Base-by-base conservation (phyloP, 2,113 vertebrate species). In the Strigops habroptila region DNA sequence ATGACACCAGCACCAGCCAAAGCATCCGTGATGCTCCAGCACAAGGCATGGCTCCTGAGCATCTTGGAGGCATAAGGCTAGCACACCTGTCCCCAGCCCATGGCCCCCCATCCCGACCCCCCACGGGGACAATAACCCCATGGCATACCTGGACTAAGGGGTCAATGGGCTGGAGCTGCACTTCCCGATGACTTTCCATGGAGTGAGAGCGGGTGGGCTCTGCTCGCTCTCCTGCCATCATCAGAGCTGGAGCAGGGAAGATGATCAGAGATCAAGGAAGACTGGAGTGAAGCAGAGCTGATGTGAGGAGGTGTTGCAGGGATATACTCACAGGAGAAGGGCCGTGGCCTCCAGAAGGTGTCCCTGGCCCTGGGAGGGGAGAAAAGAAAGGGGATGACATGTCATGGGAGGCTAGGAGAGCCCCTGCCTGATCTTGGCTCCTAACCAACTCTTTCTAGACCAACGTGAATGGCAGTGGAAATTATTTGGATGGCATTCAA, bases 271-370 rank as follows among this genome's bases (percentile, higher is more conserved):
- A 3, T 53, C 13, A 6, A 43, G 57, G 69, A 84, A 10, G 39
- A 55, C 39, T 18, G 18, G 18, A 13, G 25, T 70, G 84, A 90
- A 73, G 13, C 23, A 88, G 88, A 78, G 28, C 13, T 28, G 8
- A 31, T 28, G 22, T 14, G 31, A 14, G 4, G 2, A 14, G 6
- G 7, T 65, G n/a, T 77, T 23, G 3, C 23, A 62, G 43, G 16
- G 21, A 23, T 25, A 28, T 95, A 95, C 96, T 96, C 86, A 97
- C 96, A 96, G 74, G 89, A 95, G 55, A 96, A 96, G 24, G 81
- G 24, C 5, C 7, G 62, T 75, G 74, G 31, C 18, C 30, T 95
- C 96, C 96, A 97, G 43, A 95, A 95, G 11, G 11, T 91, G 43
- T 93, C 95, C 44, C 81, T 92, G 52, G 65, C 13, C 44, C 95